Evolutionary conservation across 2,797 vertebrate genomes (phyloP), one percentile per base, ranked within the genome.

Genomic region (Sebastes goodei): DNA sequence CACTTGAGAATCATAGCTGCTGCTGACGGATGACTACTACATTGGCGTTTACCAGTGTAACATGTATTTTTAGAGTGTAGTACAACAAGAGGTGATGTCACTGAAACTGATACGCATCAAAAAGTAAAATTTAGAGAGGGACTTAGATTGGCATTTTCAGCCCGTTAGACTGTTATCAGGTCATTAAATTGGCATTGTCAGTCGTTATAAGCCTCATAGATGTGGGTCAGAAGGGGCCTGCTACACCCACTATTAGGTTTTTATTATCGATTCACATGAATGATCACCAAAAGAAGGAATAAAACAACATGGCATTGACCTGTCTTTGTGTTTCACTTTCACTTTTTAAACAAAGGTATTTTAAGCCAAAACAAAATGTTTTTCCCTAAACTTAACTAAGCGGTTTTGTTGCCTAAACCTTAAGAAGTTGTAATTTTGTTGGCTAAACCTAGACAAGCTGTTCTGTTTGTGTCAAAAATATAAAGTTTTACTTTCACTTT

Each of bases 1-100:
- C 85, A 82, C 84, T 74, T 73, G 77, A 83, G 85, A 87, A 71
- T 38, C 27, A 12, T 14, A 27, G 70, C 56, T 46, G 68, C n/a
- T 27, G 46, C 46, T 64, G 55, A 53, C 4, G 10, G 49, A 81
- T 72, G 57, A 68, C 65, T 10, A 64, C 60, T 59, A 67, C 52
- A 75, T 21, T n/a, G 72, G 29, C 53, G 8, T 80, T 81, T 55
- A 74, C 46, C 29, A 21, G 60, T 49, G 65, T 61, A 56, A 30
- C 49, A 35, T 70, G 61, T 27, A 29, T 52, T 49, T 62, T 70
- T 23, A 17, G 17, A 63, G 49, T 27, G 29, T 7, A 21, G 21
- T 67, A 46, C 8, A 71, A 71, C 30, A 38, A 42, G 15, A 60
- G 3, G 71, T 30, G 10, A 59, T 67, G 25, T 42, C 10, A 4